Evolutionary conservation across 2,797 vertebrate genomes (phyloP).

Genomic region (Ctenosaura bakeri): DNA sequence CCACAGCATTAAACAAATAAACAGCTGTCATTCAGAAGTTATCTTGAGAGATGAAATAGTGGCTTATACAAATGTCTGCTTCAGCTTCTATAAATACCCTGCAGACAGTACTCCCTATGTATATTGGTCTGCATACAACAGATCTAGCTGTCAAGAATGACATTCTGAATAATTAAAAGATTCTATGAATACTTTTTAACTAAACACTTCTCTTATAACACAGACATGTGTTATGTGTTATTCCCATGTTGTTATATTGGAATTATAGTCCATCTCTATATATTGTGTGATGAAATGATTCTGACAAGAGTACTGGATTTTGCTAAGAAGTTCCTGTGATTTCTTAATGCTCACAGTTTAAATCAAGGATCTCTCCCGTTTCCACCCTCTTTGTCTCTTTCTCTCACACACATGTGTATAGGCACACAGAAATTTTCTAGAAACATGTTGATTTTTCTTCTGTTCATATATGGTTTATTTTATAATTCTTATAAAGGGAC

Average conservation of each 20-base stretch:
- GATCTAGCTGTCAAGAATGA: not conserved
- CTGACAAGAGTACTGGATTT: constrained; percentile 9
- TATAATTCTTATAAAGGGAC: not conserved
- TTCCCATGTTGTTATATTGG: not conserved
- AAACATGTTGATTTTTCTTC: not conserved
- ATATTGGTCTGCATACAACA: not conserved
- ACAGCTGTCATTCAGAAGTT: not conserved
- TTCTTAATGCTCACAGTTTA: not conserved
- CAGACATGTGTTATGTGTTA: not conserved
- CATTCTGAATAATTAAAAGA: not conserved
- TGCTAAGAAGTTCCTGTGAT: not conserved
- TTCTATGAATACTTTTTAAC: not conserved
- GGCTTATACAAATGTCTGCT: too few relatives aligned
- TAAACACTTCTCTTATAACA: not conserved
- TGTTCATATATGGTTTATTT: not conserved
- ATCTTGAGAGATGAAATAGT: too few relatives aligned
- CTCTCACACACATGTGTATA: not conserved
- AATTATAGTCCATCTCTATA: not conserved
- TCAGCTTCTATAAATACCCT: not conserved
- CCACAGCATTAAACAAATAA: not conserved
- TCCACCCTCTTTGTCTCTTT: not conserved
- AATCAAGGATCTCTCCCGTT: not conserved
- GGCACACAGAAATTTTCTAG: not conserved
- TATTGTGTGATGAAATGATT: not conserved
- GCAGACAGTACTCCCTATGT: not conserved